A percentile compares a stretch with the other conserved stretches of the same genome.
Evolutionary conservation across 2,113 vertebrate genomes (phyloP).

Genomic region (Puffinus mauretanicus): DNA sequence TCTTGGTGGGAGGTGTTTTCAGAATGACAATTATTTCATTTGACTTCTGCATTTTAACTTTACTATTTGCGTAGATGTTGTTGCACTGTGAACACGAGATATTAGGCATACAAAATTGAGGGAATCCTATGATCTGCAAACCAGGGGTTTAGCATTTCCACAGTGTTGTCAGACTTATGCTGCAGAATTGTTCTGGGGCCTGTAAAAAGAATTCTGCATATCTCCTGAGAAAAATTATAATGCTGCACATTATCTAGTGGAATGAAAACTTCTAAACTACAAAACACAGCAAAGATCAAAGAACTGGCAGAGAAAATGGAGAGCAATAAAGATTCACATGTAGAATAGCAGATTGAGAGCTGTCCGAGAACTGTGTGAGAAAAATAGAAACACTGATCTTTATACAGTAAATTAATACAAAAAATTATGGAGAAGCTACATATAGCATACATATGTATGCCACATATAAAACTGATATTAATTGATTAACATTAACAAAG

Average conservation of each 20-base stretch:
- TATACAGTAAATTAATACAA: neutral
- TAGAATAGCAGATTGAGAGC: neutral
- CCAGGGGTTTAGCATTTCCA: neutral
- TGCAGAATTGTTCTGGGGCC: neutral
- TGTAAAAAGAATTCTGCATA: neutral
- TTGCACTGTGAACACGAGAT: neutral
- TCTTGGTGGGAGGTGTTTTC: neutral
- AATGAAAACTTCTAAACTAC: neutral
- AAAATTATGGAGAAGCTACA: neutral
- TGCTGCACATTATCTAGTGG: neutral
- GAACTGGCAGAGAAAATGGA: neutral
- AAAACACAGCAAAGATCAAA: slow-evolving; percentile 41
- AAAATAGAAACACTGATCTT: neutral
- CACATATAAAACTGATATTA: neutral
- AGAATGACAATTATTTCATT: neutral
- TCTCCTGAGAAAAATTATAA: neutral
- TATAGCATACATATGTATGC: neutral
- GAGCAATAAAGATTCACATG: neutral
- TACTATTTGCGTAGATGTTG: neutral
- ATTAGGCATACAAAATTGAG: neutral
- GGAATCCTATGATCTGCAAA: neutral
- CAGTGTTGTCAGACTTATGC: neutral
- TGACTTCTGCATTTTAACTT: neutral
- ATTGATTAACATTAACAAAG: neutral
- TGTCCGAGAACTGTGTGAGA: neutral